phyloP scores from a whole-genome alignment of 2,113 vertebrate species.

The Agapornis roseicollis region DNA sequence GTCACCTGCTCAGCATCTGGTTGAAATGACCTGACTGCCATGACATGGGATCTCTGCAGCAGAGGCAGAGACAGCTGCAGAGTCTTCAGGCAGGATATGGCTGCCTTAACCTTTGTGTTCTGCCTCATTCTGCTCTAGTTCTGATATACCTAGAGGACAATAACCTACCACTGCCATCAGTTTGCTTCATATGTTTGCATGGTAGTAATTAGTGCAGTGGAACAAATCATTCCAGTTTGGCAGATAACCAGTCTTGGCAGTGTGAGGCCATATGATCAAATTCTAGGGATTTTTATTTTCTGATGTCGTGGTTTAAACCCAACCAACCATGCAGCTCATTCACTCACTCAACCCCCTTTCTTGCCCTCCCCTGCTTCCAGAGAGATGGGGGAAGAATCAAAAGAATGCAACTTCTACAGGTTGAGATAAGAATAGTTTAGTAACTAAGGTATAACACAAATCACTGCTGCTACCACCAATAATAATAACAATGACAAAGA shows the following conservation, averaged over 20 bases:
- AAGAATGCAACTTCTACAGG: too few relatives aligned
- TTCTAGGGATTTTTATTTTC: neutral
- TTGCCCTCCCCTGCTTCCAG: too few relatives aligned
- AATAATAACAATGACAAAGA: too few relatives aligned
- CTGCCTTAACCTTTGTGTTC: neutral
- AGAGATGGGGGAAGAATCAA: too few relatives aligned
- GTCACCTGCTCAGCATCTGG: neutral
- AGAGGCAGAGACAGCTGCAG: neutral
- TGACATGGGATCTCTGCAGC: neutral
- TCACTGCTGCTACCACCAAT: too few relatives aligned
- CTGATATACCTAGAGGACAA: conserved; percentile 2
- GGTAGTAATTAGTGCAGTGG: neutral
- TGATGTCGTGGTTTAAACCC: too few relatives aligned
- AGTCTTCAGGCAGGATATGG: neutral
- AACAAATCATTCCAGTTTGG: conserved; percentile 7
- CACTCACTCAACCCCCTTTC: too few relatives aligned
- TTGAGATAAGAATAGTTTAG: too few relatives aligned
- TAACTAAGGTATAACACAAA: too few relatives aligned
- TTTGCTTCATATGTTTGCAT: neutral
- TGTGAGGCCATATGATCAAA: neutral
- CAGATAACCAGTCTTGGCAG: conserved; percentile 24
- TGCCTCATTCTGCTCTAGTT: conserved; percentile 22
- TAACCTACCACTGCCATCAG: neutral
- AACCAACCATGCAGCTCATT: too few relatives aligned
- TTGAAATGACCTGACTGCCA: neutral